Evolutionary conservation across 2,888 invertebrate species (phyloP).

Genomic region (Diaphora mendica): DNA sequence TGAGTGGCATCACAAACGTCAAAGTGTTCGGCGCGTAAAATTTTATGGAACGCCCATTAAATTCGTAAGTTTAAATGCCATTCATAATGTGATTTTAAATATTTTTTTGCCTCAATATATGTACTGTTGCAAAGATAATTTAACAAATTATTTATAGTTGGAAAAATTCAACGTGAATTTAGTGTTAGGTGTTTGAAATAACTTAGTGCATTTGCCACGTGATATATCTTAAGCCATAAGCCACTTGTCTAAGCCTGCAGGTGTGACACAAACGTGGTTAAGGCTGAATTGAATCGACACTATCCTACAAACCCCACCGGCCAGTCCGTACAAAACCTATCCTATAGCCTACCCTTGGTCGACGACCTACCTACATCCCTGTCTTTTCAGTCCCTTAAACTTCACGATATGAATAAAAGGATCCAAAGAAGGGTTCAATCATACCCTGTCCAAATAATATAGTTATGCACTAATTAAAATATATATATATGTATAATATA

Average conservation of each 20-base stretch:
- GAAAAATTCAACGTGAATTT: no score
- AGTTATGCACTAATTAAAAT: conserved; percentile 56
- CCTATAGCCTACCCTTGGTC: conserved; percentile 69
- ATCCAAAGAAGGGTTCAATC: conserved; percentile 64
- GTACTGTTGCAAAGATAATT: not conserved
- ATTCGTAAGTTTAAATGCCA: not conserved
- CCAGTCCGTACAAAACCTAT: conserved; percentile 81
- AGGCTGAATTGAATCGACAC: conserved; percentile 60
- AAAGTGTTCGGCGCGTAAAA: not conserved
- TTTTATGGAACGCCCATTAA: not conserved
- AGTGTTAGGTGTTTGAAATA: not conserved
- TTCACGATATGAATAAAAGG: conserved; percentile 73
- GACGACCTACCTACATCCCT: conserved; percentile 78
- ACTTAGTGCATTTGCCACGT: not conserved
- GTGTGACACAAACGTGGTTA: conserved; percentile 43
- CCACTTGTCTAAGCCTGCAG: not conserved
- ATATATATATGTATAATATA: conserved; percentile 28
- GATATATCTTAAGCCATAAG: not conserved
- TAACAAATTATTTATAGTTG: not conserved
- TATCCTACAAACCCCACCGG: conserved; percentile 72
- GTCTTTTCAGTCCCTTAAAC: conserved; percentile 79
- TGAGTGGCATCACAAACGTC: not conserved
- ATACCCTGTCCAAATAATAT: conserved; percentile 76
- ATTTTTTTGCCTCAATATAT: not conserved
- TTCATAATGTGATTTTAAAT: not conserved